Conservation (phyloP, 2,888 invertebrate species). For the Coelinius sp. region DNA sequence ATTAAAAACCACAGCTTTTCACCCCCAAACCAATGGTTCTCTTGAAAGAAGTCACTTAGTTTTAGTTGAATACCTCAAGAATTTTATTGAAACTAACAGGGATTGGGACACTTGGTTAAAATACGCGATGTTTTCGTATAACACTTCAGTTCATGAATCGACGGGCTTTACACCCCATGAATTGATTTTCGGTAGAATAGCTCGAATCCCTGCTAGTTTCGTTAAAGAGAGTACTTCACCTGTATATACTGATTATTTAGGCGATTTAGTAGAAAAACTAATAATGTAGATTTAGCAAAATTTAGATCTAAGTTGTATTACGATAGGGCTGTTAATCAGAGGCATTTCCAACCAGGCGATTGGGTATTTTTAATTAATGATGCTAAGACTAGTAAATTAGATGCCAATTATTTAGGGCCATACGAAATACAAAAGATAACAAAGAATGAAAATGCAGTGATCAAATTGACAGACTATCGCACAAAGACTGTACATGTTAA, state of each 20-base stretch:
- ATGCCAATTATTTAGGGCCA: neutral
- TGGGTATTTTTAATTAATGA: no score
- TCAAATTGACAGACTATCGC: neutral
- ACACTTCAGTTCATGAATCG: neutral
- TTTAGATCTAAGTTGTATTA: conserved; percentile 46
- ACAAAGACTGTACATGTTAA: neutral
- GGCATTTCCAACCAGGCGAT: conserved; percentile 33
- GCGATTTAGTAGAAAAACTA: conserved; percentile 29
- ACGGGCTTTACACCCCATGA: neutral
- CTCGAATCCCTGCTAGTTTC: neutral
- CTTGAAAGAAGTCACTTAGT: neutral
- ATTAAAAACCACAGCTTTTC: conserved; percentile 30
- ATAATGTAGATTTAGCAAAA: no score
- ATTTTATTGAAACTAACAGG: neutral
- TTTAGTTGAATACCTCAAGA: neutral
- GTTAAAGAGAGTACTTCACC: neutral
- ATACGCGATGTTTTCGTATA: neutral
- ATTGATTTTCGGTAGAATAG: neutral
- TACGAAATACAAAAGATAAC: neutral
- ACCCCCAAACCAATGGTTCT: conserved; percentile 37
- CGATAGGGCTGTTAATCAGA: conserved; percentile 48
- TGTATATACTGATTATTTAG: conserved; percentile 51
- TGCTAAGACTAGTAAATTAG: no score
- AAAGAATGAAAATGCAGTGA: neutral
- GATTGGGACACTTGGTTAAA: neutral